Base-by-base conservation (phyloP, 2,797 vertebrate species). In the Cryptoblepharus egeriae region DNA sequence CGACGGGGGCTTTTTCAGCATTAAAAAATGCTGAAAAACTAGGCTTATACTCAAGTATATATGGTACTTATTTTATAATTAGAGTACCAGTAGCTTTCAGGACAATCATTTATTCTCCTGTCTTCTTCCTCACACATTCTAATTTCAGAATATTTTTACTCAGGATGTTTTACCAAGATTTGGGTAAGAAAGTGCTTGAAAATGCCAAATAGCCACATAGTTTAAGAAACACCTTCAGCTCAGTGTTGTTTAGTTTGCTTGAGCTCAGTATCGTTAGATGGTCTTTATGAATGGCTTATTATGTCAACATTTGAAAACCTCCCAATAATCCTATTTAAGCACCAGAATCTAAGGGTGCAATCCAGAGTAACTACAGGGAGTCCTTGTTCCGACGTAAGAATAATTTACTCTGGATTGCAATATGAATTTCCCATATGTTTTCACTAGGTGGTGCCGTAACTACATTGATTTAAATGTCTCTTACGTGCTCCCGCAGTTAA, bases 31-130 rank as follows among this genome's bases (percentile, higher is more conserved):
- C n/a, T n/a, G n/a, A n/a, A n/a, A n/a, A n/a, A n/a, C n/a, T n/a
- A n/a, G n/a, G n/a, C n/a, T n/a, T n/a, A n/a, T n/a, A n/a, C n/a
- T n/a, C n/a, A n/a, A n/a, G n/a, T n/a, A n/a, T n/a, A n/a, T n/a
- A n/a, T n/a, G n/a, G n/a, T n/a, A n/a, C 20, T 81, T 67, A 37
- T 52, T 20, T 80, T 85, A 76, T 45, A 88, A 87, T 90, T 89
- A 88, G n/a, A 84, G 87, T 87, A 84, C 72, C 30, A 76, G 5
- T 84, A 86, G 49, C 28, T 72, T 49, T 91, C 88, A 49, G 57
- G 72, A 49, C 2, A 82, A n/a, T 0, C 7, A 88, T 90, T 85
- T 3, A 71, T 83, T 81, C 75, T 85, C 60, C 35, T 39, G 76
- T 0, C 37, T 55, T 69, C 60, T 2, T 4, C 10, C 0, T 3